phyloP scores from a whole-genome alignment of 2,797 vertebrate genomes.

The Sebastes baramenuke region DNA sequence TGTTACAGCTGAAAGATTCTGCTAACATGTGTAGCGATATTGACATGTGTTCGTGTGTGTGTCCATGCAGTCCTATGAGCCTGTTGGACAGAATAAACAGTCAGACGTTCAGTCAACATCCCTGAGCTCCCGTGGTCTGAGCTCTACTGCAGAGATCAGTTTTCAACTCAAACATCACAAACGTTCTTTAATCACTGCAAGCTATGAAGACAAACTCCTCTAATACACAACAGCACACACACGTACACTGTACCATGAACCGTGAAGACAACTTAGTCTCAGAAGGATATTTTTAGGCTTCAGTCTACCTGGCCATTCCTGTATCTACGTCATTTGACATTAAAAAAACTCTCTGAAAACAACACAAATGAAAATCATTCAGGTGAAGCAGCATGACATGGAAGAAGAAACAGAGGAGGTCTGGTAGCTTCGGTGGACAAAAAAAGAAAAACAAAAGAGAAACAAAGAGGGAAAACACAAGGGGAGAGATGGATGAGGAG shows the following conservation, averaged over 20 bases:
- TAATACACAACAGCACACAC: not conserved
- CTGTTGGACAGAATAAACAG: constrained; percentile 34
- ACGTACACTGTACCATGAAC: not conserved
- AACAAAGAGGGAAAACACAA: not conserved
- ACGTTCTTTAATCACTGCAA: constrained; percentile 10
- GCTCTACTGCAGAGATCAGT: constrained; percentile 14
- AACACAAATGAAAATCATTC: constrained; percentile 21
- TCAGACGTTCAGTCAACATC: constrained; percentile 23
- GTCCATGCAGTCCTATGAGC: not conserved
- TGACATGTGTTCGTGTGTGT: constrained; percentile 9
- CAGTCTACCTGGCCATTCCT: not conserved
- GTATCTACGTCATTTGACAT: constrained; percentile 23
- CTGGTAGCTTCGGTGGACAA: not conserved
- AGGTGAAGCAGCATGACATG: constrained; percentile 12
- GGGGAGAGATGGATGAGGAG: constrained; percentile 30
- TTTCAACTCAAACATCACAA: constrained; percentile 17
- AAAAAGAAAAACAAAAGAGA: not conserved
- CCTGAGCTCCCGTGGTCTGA: constrained; percentile 14
- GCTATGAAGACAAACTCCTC: not conserved
- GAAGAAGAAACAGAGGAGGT: constrained; percentile 12
- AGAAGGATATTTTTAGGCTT: constrained; percentile 4
- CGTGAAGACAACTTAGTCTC: not conserved
- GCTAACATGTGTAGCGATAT: constrained; percentile 4
- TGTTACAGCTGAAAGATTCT: constrained; percentile 19
- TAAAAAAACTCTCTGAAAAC: constrained; percentile 17